Evolutionary conservation across 2,888 invertebrate genomes (phyloP), one percentile per base, ranked within the genome.

Genomic region (Strigamia crassipes): DNA sequence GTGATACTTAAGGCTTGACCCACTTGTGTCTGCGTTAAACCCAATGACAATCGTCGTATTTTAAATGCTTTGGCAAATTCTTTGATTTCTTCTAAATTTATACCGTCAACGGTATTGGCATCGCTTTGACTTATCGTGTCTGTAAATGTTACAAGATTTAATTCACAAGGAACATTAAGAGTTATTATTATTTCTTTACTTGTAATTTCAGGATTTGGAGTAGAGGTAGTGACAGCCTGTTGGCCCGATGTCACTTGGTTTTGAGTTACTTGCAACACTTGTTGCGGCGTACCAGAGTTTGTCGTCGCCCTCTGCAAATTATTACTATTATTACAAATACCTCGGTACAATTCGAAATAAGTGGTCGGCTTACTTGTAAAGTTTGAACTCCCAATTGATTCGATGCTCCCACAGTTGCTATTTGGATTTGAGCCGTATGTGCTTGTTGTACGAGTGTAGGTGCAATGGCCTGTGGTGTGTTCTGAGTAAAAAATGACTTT

Each of bases 21-120:
- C 82, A 96, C 96, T 90, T 98, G 98, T 0, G 97, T 97, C 89
- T 97, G 97, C 66, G 98, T 98, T 83, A 98, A 91, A 82, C 98
- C 98, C 85, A 98, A 89, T 13, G 97, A 96, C 84, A 98, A 90
- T 86, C 98, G 93, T 81, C 97, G 92, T 82, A 97, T 91, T 88
- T 98, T 98, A 89, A 98, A 98, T 84, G 95, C 96, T 90, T 97
- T 97, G 84, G 98, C 97, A 89, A 98, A 98, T 90, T 98, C 97
- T 90, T 97, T 96, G 88, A 98, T 98, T 89, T 97, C 97, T 88
- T 98, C 97, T 87, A 98, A 90, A 89, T 98, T 96, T 86, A 97
- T 96, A 81, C 97, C 97, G 87, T 98, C 97, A 46, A 97, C 96
- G 82, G 97, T 94, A 88, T 96, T 96, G 87, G 94, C 94, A 85